phyloP scores from a whole-genome alignment of 2,888 invertebrate genomes.

The Siphlonurus alternatus region DNA sequence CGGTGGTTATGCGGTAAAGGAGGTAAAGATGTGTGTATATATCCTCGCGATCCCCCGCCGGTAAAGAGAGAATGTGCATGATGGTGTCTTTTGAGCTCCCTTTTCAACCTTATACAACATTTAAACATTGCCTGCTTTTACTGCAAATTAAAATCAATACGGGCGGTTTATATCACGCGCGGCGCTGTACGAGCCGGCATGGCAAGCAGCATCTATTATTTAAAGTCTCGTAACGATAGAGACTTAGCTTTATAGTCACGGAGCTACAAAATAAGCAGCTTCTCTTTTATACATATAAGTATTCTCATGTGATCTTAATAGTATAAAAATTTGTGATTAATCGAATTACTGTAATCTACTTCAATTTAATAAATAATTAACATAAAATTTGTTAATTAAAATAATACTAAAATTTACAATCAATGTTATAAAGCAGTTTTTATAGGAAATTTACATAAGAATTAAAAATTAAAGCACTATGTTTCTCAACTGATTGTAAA shows the following conservation, averaged over 20 bases:
- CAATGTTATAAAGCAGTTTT: too few species aligned
- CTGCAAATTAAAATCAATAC: constrained; percentile 4
- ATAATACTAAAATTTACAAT: too few species aligned
- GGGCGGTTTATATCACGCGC: not conserved
- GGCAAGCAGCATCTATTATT: not conserved
- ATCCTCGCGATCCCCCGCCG: not conserved
- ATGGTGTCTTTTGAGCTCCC: not conserved
- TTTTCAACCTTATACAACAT: not conserved
- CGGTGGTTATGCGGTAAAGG: too few species aligned
- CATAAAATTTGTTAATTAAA: too few species aligned
- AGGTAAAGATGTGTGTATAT: not conserved
- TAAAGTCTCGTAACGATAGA: not conserved
- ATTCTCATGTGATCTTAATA: not conserved
- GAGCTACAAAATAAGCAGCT: not conserved
- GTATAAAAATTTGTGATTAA: too few species aligned
- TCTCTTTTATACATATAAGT: not conserved
- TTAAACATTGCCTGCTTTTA: constrained; percentile 1
- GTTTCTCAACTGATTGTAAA: too few species aligned
- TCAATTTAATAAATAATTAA: too few species aligned
- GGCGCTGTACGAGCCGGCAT: not conserved
- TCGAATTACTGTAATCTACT: too few species aligned
- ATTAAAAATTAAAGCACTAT: too few species aligned
- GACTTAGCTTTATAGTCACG: not conserved
- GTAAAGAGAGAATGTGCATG: not conserved
- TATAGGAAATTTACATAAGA: too few species aligned